Evolutionary conservation across 2,888 invertebrate species (phyloP).

Genomic region (Taphrorychus bicolor): DNA sequence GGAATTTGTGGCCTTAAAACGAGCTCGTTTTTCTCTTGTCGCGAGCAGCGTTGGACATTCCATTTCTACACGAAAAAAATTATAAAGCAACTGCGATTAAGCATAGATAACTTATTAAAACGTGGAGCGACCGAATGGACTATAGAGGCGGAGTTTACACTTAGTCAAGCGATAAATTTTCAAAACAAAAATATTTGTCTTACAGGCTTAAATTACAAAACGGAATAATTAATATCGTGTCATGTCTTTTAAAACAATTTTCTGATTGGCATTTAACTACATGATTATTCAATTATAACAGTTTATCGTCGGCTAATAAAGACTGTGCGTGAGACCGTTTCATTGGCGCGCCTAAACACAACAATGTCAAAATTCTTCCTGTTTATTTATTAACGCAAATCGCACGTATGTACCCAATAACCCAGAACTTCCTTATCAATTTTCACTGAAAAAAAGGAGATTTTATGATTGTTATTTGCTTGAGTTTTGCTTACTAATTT

Average conservation of each 20-base stretch:
- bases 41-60: too few relatives aligned
- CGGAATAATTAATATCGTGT: constrained; percentile 23
- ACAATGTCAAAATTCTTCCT: too few relatives aligned
- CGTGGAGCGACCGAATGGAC: not conserved
- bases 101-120: not conserved
- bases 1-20: not conserved
- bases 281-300: constrained; percentile 32
- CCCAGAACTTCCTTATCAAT: too few relatives aligned
- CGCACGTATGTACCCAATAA: too few relatives aligned
- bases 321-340: constrained; percentile 18
- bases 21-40: not conserved
- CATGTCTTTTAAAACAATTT: constrained; percentile 25
- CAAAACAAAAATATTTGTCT: constrained; percentile 29
- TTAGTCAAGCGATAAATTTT: constrained; percentile 16
- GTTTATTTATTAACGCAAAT: too few relatives aligned
- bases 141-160: not conserved
- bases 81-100: not conserved
- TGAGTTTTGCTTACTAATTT: not conserved
- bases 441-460: too few relatives aligned
- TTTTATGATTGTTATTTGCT: not conserved
- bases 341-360: constrained; percentile 14
- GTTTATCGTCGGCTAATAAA: constrained; percentile 23
- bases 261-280: constrained; percentile 34
- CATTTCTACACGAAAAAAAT: too few relatives aligned
- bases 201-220: constrained; percentile 20